Base-by-base conservation (phyloP, 1,140 invertebrate genomes). In the Acyrthosiphon pisum region DNA sequence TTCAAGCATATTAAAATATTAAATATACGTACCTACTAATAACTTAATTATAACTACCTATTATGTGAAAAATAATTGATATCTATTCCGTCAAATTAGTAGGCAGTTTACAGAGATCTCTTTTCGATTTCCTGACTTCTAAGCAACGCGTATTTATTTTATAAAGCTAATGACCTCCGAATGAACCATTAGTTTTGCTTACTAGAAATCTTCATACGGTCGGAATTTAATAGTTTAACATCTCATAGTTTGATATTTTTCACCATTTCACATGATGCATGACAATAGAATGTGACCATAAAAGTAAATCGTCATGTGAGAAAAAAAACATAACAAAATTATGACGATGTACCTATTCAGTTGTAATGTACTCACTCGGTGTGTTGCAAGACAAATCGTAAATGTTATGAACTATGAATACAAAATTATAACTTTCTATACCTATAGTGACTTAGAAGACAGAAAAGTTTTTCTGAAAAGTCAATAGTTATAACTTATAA, bases 291-390 rank as follows among this genome's bases (percentile, higher is more conserved):
- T 68, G 89, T 90, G 53, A 68, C 56, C 56, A 60, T 60, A 89
- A 50, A 89, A 37, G 88, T 90, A 53, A 60, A 68, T 56, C 18
- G 35, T 56, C 50, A 56, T 56, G 53, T 46, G 89, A 68, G 53
- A 90, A 90, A 90, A 88, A 88, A 56, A 89, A 89, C 50, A 89
- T 41, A 56, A 89, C 48, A 56, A 56, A 88, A 88, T 50, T 37
- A 89, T 56, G 88, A 68, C 23, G 53, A 68, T 90, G 41, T 90
- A 68, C 41, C 50, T 41, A 56, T 23, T 60, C 88, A 48, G 20
- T 30, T 35, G 14, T 60, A 88, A 88, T 30, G 46, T 88, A 90
- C 88, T 90, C 88, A 56, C 35, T 60, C 53, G 26, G 22, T 37
- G 30, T 50, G 22, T 88, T 22, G 53, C 88, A 44, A 90, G 53